A percentile compares a stretch with the other conserved stretches of the same genome.
Evolutionary conservation across 2,797 vertebrate genomes (phyloP).

Genomic region (Typhlichthys eigenmanni): DNA sequence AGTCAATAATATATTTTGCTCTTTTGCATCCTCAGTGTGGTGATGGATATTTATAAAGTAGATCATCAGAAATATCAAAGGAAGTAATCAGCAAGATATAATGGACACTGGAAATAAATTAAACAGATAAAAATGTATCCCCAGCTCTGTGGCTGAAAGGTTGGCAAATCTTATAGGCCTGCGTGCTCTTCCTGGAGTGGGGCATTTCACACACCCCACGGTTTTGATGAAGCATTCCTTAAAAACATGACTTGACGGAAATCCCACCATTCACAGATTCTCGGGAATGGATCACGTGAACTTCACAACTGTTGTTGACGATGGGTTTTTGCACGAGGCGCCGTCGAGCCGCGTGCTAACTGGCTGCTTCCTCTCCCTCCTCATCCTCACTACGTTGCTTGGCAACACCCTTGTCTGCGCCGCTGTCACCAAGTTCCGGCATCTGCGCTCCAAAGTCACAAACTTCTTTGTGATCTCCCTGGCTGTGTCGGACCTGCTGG

Average conservation of each 20-base stretch:
- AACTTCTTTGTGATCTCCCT: constrained; percentile 98
- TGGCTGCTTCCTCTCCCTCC: constrained; percentile 91
- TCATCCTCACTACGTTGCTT: constrained; percentile 94
- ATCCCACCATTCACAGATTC: constrained; percentile 5
- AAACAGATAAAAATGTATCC: constrained; percentile 33
- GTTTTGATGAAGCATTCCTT: constrained; percentile 28
- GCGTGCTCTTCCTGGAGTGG: constrained; percentile 17
- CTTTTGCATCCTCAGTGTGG: constrained; percentile 48
- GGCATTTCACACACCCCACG: constrained; percentile 20
- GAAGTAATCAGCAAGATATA: background rate
- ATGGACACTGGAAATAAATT: constrained; percentile 10
- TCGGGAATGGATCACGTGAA: constrained; percentile 88
- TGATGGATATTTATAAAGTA: constrained; percentile 30
- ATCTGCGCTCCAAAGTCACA: constrained; percentile 96
- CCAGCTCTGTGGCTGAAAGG: constrained; percentile 25
- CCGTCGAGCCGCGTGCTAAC: constrained; percentile 89
- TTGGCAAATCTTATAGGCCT: constrained; percentile 46
- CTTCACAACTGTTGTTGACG: constrained; percentile 82
- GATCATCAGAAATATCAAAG: background rate
- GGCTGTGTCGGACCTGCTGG: constrained; percentile 94
- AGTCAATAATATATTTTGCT: background rate
- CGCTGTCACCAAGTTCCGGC: constrained; percentile 93
- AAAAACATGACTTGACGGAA: constrained; percentile 51
- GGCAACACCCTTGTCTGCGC: constrained; percentile 94
- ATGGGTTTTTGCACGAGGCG: constrained; percentile 81